These are phyloP conservation scores for Thelaira solivaga DNA, from an alignment of 2,888 invertebrate genomes.

Conservation along the genomic window DNA sequence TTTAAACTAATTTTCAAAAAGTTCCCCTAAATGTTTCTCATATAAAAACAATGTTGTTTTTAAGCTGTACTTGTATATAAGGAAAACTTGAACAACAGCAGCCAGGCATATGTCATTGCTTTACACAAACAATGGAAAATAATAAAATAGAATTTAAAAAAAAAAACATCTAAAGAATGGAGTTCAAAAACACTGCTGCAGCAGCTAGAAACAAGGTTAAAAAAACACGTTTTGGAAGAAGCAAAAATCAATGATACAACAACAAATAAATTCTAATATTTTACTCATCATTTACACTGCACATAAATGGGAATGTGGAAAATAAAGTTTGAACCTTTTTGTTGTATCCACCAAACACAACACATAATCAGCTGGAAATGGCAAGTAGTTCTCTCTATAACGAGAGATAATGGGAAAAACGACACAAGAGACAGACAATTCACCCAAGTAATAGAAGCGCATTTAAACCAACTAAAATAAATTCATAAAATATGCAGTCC, in stretches of 20 bases:
- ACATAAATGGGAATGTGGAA: slow-evolving; percentile 1
- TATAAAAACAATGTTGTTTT: too few species aligned
- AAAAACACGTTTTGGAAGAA: slow-evolving; percentile 22
- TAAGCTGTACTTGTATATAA: too few species aligned
- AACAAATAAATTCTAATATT: slow-evolving; percentile 16
- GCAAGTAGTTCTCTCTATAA: slow-evolving; percentile 12
- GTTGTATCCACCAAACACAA: too few species aligned
- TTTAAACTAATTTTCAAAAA: too few species aligned
- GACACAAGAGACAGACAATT: neutral
- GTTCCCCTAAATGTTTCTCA: too few species aligned
- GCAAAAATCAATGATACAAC: slow-evolving; percentile 47
- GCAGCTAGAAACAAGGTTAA: slow-evolving; percentile 8
- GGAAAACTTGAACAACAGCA: too few species aligned
- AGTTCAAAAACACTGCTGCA: neutral
- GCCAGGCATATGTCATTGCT: neutral
- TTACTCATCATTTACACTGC: slow-evolving; percentile 8
- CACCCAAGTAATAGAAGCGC: slow-evolving; percentile 41
- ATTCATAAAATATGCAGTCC: slow-evolving; percentile 35
- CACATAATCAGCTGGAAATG: neutral
- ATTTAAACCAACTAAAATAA: slow-evolving; percentile 35
- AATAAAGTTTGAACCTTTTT: neutral
- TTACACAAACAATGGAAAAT: neutral
- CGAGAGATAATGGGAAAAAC: slow-evolving; percentile 27
- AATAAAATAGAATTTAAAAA: too few species aligned
- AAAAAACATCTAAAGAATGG: neutral